These are phyloP conservation scores for Hetaerina americana DNA, from an alignment of 1,140 invertebrate species.

Conservation along the genomic window DNA sequence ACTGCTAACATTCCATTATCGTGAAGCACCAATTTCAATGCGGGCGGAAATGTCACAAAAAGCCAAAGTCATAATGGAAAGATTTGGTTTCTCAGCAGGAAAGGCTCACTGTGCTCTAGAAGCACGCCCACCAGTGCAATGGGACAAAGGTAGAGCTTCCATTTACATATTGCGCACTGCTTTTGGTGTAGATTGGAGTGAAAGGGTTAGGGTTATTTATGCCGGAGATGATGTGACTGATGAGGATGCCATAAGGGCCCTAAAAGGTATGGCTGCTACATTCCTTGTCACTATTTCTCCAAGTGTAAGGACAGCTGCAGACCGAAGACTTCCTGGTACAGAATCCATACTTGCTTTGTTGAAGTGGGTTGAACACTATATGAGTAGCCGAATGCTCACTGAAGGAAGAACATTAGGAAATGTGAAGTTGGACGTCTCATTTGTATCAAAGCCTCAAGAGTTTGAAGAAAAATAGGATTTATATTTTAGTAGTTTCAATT, in stretches of 20 bases:
- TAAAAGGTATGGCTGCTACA: constrained; percentile 27
- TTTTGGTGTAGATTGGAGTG: constrained; percentile 30
- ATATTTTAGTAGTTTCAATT: no score
- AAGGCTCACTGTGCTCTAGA: constrained; percentile 27
- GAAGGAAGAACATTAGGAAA: not conserved
- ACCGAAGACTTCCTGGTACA: constrained; percentile 24
- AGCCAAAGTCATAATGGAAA: constrained; percentile 23
- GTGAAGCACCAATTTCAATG: constrained; percentile 21
- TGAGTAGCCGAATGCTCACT: constrained; percentile 1
- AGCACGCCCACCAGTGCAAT: constrained; percentile 27
- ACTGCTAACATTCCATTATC: constrained; percentile 30
- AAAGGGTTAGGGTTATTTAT: constrained; percentile 26
- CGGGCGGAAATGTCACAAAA: constrained; percentile 5
- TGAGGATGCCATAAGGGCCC: constrained; percentile 28
- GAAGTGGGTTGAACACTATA: constrained; percentile 26
- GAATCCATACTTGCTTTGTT: constrained; percentile 26
- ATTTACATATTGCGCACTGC: constrained; percentile 28
- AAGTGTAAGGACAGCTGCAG: constrained; percentile 23
- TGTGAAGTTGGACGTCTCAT: not conserved
- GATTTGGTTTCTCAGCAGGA: constrained; percentile 24
- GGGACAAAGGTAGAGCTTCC: constrained; percentile 30
- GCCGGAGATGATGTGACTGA: constrained; percentile 30
- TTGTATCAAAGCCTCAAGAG: not conserved
- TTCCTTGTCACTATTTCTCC: constrained; percentile 27
- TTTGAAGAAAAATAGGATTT: no score